Base-by-base conservation (phyloP, 1,140 invertebrate genomes). In the Zaprionus ghesquierei region DNA sequence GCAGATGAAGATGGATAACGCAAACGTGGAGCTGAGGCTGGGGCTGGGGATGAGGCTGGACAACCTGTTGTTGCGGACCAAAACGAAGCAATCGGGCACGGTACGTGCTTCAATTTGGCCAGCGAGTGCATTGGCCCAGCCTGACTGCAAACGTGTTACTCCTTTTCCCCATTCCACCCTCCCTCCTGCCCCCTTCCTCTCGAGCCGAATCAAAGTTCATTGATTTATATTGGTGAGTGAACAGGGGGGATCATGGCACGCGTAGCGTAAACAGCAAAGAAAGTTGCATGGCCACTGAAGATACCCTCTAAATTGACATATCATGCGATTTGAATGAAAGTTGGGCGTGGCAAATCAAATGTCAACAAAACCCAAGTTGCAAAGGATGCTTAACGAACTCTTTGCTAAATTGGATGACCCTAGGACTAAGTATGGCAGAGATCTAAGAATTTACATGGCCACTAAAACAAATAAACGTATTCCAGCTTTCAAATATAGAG, bases 21-120 rank as follows among this genome's bases (percentile, higher is more conserved):
- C 23, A 12, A 13, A 22, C 29, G 29, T 61, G 33, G 13, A 15
- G 27, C 20, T 44, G 22, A 35, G 31, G 13, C 5, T 13, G 27
- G 27, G 18, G 25, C 13, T 53, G 15, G 31, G 25, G 25, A n/a
- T 49, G 25, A n/a, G 27, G 46, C 27, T 51, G 51, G 54, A 55
- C 60, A 70, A 89, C 82, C 65, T 53, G 84, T 87, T 87, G 84
- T 79, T 41, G 61, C 81, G 63, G 58, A 68, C 69, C 78, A 78
- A 79, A 86, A 69, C 66, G 60, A 29, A 33, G 31, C 31, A 12
- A 13, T 35, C 61, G 33, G 55, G 29, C 23, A 41, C 44, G 29
- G 18, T 75, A 75, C 72, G 72, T 75, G 72, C 72, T 64, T 75
- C 29, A 64, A 75, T 75, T 75, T 70, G 58, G 41, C 51, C 54